Conservation (phyloP, 2,113 vertebrate species). For the Sceloporus tristichus region DNA sequence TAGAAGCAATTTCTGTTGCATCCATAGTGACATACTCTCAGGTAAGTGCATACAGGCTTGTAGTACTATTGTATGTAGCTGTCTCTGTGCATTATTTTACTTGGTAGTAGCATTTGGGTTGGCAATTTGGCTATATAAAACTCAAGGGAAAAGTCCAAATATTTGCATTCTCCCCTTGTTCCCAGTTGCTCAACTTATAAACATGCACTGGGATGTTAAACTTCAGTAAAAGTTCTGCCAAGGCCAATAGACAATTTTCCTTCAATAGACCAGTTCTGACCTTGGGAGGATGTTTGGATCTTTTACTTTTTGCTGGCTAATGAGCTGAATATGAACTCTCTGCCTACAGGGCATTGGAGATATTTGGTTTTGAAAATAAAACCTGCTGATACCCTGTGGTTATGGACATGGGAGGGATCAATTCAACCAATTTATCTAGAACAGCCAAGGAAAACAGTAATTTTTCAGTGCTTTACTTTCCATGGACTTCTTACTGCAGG, state of each 20-base stretch:
- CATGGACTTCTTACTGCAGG: neutral
- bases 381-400: neutral
- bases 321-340: neutral
- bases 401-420: neutral
- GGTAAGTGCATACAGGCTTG: neutral
- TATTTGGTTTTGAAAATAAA: neutral
- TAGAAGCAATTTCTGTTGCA: neutral
- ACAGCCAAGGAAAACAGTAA: neutral
- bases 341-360: neutral
- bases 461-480: conserved; percentile 5
- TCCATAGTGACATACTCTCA: neutral
- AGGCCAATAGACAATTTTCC: conserved; percentile 30
- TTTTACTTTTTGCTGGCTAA: neutral
- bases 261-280: conserved; percentile 38
- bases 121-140: conserved; percentile 56
- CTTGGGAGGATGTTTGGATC: conserved; percentile 42
- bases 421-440: neutral
- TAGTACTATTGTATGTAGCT: conserved; percentile 18
- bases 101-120: conserved; percentile 64
- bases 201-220: conserved; percentile 60
- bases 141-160: conserved; percentile 69
- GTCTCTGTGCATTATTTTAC: conserved; percentile 54
- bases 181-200: conserved; percentile 65
- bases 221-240: conserved; percentile 63
- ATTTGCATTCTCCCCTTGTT: conserved; percentile 72